Base-by-base conservation (phyloP, 30 jellyfish, hydroid and myxozoan genomes). In the Sanderia malayensis region DNA sequence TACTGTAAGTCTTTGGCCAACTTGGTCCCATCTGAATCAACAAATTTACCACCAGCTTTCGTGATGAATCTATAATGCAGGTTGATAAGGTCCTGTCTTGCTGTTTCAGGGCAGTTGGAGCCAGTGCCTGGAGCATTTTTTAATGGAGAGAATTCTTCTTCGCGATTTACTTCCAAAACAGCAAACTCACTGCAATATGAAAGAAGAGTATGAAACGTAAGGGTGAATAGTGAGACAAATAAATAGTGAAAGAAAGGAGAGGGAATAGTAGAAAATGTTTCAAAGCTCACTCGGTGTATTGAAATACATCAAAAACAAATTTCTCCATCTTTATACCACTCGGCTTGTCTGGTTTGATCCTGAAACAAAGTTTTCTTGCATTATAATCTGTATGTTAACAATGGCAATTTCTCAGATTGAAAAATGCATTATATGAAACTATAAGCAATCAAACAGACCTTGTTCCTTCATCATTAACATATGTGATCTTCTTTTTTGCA, bases 321-420 rank as follows among this genome's bases (percentile, higher is more conserved):
- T 94, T 94, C 73, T 94, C 99, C 86, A 94, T 47, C 55, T 94
- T 94, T 52, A 94, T 88, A 31, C 97, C 99, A 58, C 81, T 94
- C 19, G 99, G 99, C 52, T 31, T 60, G 37, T 70, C 88, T 10
- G 99, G 99, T 46, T 88, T 84, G 24, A 94, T 52, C 62, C 96
- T 86, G 32, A 6, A 22, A 20, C n/a, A n/a, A n/a, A n/a, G n/a
- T n/a, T n/a, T n/a, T n/a, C n/a, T n/a, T n/a, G n/a, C n/a, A n/a
- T n/a, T n/a, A n/a, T n/a, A n/a, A n/a, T n/a, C n/a, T n/a, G n/a
- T n/a, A n/a, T n/a, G n/a, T n/a, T n/a, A n/a, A n/a, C n/a, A n/a
- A n/a, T n/a, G n/a, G n/a, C n/a, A n/a, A n/a, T n/a, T n/a, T n/a
- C n/a, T n/a, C n/a, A n/a, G n/a, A n/a, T n/a, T n/a, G n/a, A n/a